A percentile compares a stretch with the other conserved stretches of the same genome.
phyloP scores from a whole-genome alignment of 2,888 invertebrate species.

The Rhagium mordax region DNA sequence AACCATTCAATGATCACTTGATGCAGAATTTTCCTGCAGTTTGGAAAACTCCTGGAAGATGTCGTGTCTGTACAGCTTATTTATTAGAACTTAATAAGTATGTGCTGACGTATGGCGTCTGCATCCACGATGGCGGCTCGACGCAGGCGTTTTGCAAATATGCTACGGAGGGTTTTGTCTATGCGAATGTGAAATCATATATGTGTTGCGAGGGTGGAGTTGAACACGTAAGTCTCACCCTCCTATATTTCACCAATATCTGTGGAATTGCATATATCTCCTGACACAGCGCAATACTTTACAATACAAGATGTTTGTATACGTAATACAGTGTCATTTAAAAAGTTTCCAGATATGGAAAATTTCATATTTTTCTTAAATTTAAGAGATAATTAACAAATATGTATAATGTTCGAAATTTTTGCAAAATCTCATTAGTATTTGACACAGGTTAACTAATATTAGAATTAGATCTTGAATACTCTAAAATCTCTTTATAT shows the following conservation, averaged over 20 bases:
- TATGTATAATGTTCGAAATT: too few relatives aligned
- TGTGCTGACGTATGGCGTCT: constrained; percentile 58
- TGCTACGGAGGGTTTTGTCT: constrained; percentile 14
- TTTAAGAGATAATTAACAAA: too few relatives aligned
- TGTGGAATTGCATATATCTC: neutral
- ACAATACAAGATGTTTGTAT: neutral
- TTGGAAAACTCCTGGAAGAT: neutral
- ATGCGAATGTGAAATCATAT: constrained; percentile 29
- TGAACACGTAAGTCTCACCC: constrained; percentile 23
- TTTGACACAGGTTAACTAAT: too few relatives aligned
- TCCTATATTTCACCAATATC: neutral
- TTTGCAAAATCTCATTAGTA: too few relatives aligned
- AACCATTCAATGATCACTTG: neutral
- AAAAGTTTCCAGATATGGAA: too few relatives aligned
- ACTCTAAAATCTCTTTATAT: too few relatives aligned
- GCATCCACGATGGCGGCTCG: constrained; percentile 57
- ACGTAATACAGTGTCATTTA: too few relatives aligned
- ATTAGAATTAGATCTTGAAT: too few relatives aligned
- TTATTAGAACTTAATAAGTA: neutral
- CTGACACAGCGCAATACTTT: neutral
- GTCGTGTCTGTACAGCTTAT: neutral
- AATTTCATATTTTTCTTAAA: too few relatives aligned
- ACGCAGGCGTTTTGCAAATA: constrained; percentile 52
- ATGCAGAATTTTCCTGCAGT: neutral
- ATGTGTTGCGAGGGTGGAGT: constrained; percentile 36